A percentile compares a stretch with the other conserved stretches of the same genome.
Conservation (phyloP, 2,888 invertebrate genomes). For the Palloptera scutellata region DNA sequence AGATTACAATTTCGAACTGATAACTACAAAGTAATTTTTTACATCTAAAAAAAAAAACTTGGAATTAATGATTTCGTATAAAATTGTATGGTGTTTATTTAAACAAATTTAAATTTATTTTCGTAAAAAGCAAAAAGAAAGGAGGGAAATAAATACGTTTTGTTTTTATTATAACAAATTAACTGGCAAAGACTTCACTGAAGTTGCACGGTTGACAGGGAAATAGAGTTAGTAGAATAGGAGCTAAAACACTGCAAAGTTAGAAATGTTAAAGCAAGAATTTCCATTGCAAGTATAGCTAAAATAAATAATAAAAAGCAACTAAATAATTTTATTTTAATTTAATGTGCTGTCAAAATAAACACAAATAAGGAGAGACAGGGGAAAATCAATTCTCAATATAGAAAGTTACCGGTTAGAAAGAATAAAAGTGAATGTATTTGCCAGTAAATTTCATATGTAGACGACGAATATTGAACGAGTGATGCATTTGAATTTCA, state of each 20-base stretch:
- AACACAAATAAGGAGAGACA: slow-evolving; percentile 7
- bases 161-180: background rate
- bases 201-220: background rate
- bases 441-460: slow-evolving; percentile 10
- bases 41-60: background rate
- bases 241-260: slow-evolving; percentile 23
- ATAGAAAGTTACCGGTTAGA: background rate
- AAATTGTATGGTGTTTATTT: slow-evolving; percentile 7
- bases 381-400: slow-evolving; percentile 6
- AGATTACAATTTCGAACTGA: slow-evolving; percentile 11
- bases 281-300: background rate
- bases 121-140: background rate
- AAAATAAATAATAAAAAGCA: background rate
- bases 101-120: slow-evolving; percentile 14
- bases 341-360: background rate
- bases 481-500: too few relatives aligned
- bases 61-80: background rate
- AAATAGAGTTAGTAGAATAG: background rate
- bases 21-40: slow-evolving; percentile 11
- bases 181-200: background rate
- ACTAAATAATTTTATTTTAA: background rate
- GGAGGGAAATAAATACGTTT: background rate
- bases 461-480: too few relatives aligned
- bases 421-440: slow-evolving; percentile 4
- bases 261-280: slow-evolving; percentile 5